phyloP scores from a whole-genome alignment of 2,113 vertebrate species.

The Nibea coibor region DNA sequence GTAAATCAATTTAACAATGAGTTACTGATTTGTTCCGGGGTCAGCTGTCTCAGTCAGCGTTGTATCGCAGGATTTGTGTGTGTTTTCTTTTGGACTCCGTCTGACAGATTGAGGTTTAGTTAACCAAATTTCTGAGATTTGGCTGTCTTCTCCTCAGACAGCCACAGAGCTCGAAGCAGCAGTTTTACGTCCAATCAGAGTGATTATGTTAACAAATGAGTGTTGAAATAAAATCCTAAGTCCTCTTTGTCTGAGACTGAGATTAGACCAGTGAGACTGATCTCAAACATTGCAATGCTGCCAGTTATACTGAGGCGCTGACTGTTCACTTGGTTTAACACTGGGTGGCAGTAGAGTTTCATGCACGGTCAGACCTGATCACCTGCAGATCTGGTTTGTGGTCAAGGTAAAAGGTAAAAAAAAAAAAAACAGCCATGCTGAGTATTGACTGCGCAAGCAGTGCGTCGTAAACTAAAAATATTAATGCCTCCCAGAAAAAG shows the following conservation, averaged over 20 bases:
- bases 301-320: not conserved
- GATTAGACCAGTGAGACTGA: no score
- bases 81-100: no score
- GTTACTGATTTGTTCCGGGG: no score
- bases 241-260: no score
- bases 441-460: constrained; percentile 13
- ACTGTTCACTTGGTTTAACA: constrained; percentile 28
- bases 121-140: not conserved
- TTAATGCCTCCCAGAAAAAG: constrained; percentile 24
- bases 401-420: accelerated
- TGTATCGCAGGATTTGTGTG: not conserved
- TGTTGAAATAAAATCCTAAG: no score
- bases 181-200: no score
- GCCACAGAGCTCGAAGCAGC: no score
- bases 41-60: not conserved
- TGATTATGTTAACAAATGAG: no score
- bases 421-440: not conserved
- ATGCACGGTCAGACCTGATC: not conserved
- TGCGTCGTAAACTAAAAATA: constrained; percentile 35
- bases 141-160: not conserved
- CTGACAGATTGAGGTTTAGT: no score
- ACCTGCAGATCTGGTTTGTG: not conserved
- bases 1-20: not conserved
- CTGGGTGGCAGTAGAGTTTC: constrained; percentile 69
- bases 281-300: no score